Base-by-base conservation (phyloP, 2,888 invertebrate species). In the Petrolisthes cinctipes region DNA sequence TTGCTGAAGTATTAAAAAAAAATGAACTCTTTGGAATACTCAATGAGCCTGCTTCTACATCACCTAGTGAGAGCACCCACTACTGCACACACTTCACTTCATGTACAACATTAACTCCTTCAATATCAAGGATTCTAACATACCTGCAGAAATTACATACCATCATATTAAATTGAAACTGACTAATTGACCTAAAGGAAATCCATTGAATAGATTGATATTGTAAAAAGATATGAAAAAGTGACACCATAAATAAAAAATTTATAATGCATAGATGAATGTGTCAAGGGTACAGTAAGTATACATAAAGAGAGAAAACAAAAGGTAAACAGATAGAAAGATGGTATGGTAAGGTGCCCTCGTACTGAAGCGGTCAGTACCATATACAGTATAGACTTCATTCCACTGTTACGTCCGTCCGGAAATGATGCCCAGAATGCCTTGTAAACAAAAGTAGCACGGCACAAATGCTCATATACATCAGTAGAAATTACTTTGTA, bases 371-470 rank as follows among this genome's bases (percentile, higher is more conserved):
- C 37, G 37, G 37, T 37, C 37, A 37, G 37, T 37, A 37, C 37
- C 37, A 37, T 37, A 37, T 37, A 37, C 37, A 1, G 37, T 37
- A 37, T 37, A 37, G 37, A 85, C 79, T 79, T 20, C 78, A 66
- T 85, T 57, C 84, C 83, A 81, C 87, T 83, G 87, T 73, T 88
- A 83, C 51, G 87, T 82, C 84, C 57, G 14, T 68, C 81, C 75
- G 61, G 80, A 79, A 87, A 87, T 87, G 87, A 87, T 83, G 83
- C 87, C 87, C 87, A 83, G 68, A 80, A 61, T 82, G 71, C 87
- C 87, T 81, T 78, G 56, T 82, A 20, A 80, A 76, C 66, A 61
- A 80, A 57, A 73, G 73, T 57, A 86, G 81, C 81, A 86, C 23
- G 71, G 83, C 83, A 75, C 2, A 37, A 37, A 37, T 37, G 37